These are phyloP conservation scores for Bujurquina vittata DNA, from an alignment of 2,113 vertebrate species.

Conservation along the genomic window DNA sequence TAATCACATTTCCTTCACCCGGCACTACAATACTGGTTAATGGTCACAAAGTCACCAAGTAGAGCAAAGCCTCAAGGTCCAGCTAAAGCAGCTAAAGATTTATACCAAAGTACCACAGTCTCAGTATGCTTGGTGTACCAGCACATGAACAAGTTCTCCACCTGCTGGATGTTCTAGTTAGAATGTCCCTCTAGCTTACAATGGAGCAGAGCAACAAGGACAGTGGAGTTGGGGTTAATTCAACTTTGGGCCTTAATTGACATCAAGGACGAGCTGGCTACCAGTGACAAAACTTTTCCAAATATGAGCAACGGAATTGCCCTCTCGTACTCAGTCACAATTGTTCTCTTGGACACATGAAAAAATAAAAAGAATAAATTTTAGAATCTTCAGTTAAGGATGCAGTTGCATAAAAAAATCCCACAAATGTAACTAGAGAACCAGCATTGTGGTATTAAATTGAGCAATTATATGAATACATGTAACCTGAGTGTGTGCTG, in stretches of 20 bases:
- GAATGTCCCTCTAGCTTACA: not conserved
- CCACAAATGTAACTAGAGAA: not conserved
- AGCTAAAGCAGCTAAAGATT: not conserved
- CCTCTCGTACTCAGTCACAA: not conserved
- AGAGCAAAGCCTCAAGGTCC: not conserved
- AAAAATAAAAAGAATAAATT: not conserved
- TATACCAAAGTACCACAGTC: not conserved
- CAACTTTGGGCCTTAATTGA: not conserved
- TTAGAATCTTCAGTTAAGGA: too few species aligned
- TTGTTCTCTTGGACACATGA: not conserved
- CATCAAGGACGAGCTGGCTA: not conserved
- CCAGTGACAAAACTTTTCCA: not conserved
- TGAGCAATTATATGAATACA: not conserved
- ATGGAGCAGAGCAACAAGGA: not conserved
- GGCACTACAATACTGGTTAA: accelerated
- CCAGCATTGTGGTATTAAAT: not conserved
- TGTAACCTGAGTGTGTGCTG: not conserved
- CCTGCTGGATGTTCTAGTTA: not conserved
- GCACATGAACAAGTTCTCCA: not conserved
- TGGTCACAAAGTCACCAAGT: not conserved
- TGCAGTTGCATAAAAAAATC: too few species aligned
- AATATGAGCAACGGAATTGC: not conserved
- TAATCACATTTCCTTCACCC: not conserved
- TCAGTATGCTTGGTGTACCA: not conserved
- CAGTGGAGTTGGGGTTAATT: not conserved